A percentile compares a stretch with the other conserved stretches of the same genome.
These are phyloP conservation scores for Hippoglossus hippoglossus DNA, from an alignment of 2,797 vertebrate genomes.

Conservation along the genomic window DNA sequence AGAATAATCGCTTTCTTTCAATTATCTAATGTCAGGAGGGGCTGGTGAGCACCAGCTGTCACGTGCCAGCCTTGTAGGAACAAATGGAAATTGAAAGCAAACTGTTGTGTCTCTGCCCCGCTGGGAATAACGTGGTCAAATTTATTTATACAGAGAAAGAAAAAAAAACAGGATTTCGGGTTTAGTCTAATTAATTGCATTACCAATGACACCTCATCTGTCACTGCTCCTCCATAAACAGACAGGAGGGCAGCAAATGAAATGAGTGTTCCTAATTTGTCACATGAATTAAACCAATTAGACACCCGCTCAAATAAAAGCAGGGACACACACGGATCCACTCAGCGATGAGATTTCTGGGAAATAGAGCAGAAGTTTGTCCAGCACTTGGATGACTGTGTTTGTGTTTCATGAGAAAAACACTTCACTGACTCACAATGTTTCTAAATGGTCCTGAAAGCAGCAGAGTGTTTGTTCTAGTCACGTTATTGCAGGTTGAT, in stretches of 20 bases:
- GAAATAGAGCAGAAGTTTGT: not conserved
- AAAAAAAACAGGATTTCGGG: slow-evolving; percentile 19
- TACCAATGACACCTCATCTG: slow-evolving; percentile 57
- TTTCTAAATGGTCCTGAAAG: too few species aligned
- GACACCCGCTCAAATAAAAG: slow-evolving; percentile 37
- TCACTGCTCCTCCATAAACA: slow-evolving; percentile 34
- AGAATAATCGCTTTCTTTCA: slow-evolving; percentile 44
- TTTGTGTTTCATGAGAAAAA: too few species aligned
- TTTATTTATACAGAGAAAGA: slow-evolving; percentile 28
- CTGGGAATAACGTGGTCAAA: slow-evolving; percentile 49
- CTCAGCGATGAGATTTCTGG: not conserved
- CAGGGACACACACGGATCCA: slow-evolving; percentile 5
- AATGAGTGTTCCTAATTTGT: slow-evolving; percentile 59
- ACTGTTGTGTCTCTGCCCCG: slow-evolving; percentile 36
- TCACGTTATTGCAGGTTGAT: too few species aligned
- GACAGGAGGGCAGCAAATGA: slow-evolving; percentile 58
- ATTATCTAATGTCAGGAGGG: slow-evolving; percentile 28
- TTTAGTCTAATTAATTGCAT: slow-evolving; percentile 69
- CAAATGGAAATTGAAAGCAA: slow-evolving; percentile 48
- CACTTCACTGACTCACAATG: too few species aligned
- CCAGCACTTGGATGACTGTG: not conserved
- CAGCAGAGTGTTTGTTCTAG: too few species aligned
- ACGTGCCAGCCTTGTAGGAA: slow-evolving; percentile 33
- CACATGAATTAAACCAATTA: slow-evolving; percentile 62
- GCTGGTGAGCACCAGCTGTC: slow-evolving; percentile 56